Evolutionary conservation across 2,888 invertebrate species (phyloP), one percentile per base, ranked within the genome.

Genomic region (Eupithecia inturbata): DNA sequence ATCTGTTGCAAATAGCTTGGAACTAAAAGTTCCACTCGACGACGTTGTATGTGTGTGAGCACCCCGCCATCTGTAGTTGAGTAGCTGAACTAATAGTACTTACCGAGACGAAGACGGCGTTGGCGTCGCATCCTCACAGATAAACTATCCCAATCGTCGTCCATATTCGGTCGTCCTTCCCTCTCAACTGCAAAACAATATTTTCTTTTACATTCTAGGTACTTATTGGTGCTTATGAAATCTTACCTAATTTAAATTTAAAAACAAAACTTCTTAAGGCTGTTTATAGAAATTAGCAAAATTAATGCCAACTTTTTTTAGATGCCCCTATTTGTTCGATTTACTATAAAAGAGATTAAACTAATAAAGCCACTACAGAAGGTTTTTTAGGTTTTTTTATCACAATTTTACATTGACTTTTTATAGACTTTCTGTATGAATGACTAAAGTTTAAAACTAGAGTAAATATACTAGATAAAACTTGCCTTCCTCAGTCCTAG

Each of bases 141-240:
- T 71, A 97, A 95, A 83, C 97, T 97, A 86, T 97, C 97, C 96
- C 97, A 97, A 84, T 97, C 96, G 80, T 97, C 96, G 83, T 96
- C 96, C 90, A 96, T 95, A 76, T 93, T 95, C 63, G 95, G 95
- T 84, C 96, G 95, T 4, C 96, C 96, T 83, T 96, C 95, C 80
- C 89, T 91, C 82, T 95, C 95, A 81, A 90, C 95, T 95, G 83
- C 62, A 22, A 71, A 75, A 78, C 83, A 66, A 39, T 39, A 66
- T 39, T 26, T 57, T 31, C 6, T 19, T 31, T 31, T 31, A 62
- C 16, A 2, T 62, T 31, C 19, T 31, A n/a, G n/a, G n/a, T n/a
- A 19, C 31, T 62, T 60, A 14, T n/a, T 36, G 2, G 3, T 39
- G n/a, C n/a, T n/a, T n/a, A 39, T 39, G 0, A 39, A 14, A 14